Percentiles rank a stretch among this genome's conserved stretches.
These are phyloP conservation scores for Paratilapia polleni DNA, from an alignment of 2,113 vertebrate species.

Conservation along the genomic window DNA sequence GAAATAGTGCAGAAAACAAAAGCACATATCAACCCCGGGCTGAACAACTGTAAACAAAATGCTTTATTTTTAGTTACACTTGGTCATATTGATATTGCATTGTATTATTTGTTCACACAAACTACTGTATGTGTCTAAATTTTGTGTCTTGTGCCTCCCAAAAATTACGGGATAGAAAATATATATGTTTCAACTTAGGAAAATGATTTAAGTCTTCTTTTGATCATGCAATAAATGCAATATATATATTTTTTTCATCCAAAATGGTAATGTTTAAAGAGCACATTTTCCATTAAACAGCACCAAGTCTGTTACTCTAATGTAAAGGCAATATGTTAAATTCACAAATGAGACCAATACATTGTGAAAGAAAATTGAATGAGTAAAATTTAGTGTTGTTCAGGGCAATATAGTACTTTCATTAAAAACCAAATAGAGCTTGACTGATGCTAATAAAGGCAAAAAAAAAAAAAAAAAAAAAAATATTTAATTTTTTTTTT, in stretches of 20 bases:
- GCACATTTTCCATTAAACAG: no score
- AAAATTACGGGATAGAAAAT: no score
- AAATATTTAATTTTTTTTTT: no score
- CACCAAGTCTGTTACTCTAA: no score
- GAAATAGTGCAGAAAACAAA: conserved; percentile 12
- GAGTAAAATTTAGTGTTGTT: not conserved
- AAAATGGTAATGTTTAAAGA: no score
- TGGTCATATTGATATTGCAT: not conserved
- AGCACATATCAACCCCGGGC: no score
- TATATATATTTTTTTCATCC: no score
- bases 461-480: no score
- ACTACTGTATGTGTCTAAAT: not conserved
- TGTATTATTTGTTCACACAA: not conserved
- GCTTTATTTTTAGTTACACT: not conserved
- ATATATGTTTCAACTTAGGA: not conserved
- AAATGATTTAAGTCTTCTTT: no score
- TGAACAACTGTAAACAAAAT: not conserved
- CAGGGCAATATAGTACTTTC: not conserved
- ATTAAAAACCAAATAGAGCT: not conserved
- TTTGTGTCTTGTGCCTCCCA: not conserved
- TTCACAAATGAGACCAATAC: not conserved
- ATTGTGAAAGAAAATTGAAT: not conserved
- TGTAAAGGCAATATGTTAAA: not conserved
- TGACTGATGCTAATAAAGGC: not conserved
- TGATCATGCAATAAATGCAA: no score